A percentile compares a stretch with the other conserved stretches of the same genome.
Evolutionary conservation across 2,113 vertebrate species (phyloP).

Genomic region (Sturnira hondurensis): DNA sequence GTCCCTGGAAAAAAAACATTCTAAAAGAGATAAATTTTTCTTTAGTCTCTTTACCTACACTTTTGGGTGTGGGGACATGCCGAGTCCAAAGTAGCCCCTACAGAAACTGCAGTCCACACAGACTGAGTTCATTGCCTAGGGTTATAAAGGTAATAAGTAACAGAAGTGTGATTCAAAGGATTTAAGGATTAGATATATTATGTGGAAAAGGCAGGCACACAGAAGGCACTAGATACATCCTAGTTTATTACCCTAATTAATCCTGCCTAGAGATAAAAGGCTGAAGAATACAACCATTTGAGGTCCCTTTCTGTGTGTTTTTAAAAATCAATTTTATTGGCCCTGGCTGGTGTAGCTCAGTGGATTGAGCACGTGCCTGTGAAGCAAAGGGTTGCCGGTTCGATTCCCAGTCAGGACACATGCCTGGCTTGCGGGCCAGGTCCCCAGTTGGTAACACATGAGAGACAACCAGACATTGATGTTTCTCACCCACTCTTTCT

Average conservation of each 20-base stretch:
- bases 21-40: neutral
- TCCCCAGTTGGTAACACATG: too few species aligned
- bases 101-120: neutral
- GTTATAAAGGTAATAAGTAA: neutral
- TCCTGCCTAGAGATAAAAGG: neutral
- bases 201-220: neutral
- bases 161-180: neutral
- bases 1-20: neutral
- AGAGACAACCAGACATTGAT: too few species aligned
- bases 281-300: neutral
- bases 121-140: neutral
- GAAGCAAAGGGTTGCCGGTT: too few species aligned
- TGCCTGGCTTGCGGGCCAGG: too few species aligned
- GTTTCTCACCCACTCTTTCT: too few species aligned
- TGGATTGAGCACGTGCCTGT: too few species aligned
- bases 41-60: neutral
- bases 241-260: constrained; percentile 46
- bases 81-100: neutral
- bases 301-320: neutral
- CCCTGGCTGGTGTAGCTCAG: too few species aligned
- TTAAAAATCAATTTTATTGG: too few species aligned
- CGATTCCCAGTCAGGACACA: too few species aligned
- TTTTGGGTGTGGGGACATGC: neutral
- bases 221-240: neutral
- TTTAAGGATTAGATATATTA: neutral